Conservation (phyloP, 1,140 invertebrate genomes). For the Formica selysi region DNA sequence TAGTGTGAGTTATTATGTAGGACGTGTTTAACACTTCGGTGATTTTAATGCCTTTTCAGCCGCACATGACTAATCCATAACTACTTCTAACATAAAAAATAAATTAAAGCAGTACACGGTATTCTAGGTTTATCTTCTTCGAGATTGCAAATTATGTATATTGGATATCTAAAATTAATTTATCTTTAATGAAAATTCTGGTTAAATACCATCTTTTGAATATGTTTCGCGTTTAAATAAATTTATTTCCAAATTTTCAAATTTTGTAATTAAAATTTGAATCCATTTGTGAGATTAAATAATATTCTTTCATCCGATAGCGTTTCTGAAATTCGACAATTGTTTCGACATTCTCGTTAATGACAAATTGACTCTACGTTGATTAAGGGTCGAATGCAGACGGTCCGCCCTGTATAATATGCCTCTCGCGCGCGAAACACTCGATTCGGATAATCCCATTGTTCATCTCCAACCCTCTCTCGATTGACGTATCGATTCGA, state of each 20-base stretch:
- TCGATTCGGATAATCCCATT: constrained; percentile 46
- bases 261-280: not conserved
- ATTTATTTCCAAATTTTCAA: not conserved
- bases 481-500: constrained; percentile 44
- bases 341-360: constrained; percentile 16
- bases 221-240: not conserved
- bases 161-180: not conserved
- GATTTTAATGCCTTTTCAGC: constrained; percentile 35
- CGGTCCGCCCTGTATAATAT: not conserved
- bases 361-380: constrained; percentile 5
- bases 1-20: not conserved
- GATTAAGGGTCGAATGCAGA: not conserved
- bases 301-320: not conserved
- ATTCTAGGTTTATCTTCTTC: not conserved
- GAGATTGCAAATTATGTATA: not conserved
- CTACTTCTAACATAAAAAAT: not conserved
- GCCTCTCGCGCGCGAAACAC: constrained; percentile 29
- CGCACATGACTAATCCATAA: constrained; percentile 14
- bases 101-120: not conserved
- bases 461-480: constrained; percentile 18
- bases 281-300: not conserved
- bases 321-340: not conserved
- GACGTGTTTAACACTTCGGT: constrained; percentile 8
- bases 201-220: not conserved
- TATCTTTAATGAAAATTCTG: not conserved